Evolutionary conservation across 2,888 invertebrate genomes (phyloP).

Genomic region (Crematogaster levior): DNA sequence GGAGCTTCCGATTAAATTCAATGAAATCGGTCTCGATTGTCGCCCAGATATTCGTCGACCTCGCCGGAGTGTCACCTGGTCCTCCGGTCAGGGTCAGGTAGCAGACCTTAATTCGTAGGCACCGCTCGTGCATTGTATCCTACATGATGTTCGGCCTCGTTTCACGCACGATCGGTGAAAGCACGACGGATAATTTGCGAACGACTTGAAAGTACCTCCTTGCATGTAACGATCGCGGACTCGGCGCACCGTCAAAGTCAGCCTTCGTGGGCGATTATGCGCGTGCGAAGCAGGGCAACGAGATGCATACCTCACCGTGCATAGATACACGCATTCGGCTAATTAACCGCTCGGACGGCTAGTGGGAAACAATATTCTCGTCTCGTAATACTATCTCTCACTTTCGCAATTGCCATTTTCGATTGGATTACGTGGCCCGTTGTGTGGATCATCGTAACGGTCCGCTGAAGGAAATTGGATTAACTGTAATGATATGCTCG

Average conservation of each 20-base stretch:
- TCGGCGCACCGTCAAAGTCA: constrained; percentile 28
- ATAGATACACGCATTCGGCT: constrained; percentile 14
- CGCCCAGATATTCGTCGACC: background rate
- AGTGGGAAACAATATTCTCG: constrained; percentile 33
- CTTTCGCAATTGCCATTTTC: constrained; percentile 39
- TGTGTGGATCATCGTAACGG: background rate
- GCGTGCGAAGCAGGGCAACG: constrained; percentile 45
- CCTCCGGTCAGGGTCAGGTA: constrained; percentile 54
- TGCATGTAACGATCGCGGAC: background rate
- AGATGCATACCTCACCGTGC: constrained; percentile 20
- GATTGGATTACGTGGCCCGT: constrained; percentile 30
- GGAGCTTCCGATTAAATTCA: background rate
- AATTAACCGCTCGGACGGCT: constrained; percentile 31
- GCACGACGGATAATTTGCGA: constrained; percentile 54
- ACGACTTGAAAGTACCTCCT: constrained; percentile 52
- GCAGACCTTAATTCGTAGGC: constrained; percentile 47
- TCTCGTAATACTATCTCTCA: constrained; percentile 39
- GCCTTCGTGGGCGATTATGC: constrained; percentile 35
- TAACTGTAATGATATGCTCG: background rate
- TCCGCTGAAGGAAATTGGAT: constrained; percentile 10
- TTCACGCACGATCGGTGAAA: constrained; percentile 67
- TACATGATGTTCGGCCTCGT: constrained; percentile 55
- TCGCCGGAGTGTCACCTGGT: constrained; percentile 25
- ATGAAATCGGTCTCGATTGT: background rate
- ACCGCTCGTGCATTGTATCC: constrained; percentile 48